A percentile compares a stretch with the other conserved stretches of the same genome.
Conservation (phyloP, 2,888 invertebrate species). For the Deilephila elpenor region DNA sequence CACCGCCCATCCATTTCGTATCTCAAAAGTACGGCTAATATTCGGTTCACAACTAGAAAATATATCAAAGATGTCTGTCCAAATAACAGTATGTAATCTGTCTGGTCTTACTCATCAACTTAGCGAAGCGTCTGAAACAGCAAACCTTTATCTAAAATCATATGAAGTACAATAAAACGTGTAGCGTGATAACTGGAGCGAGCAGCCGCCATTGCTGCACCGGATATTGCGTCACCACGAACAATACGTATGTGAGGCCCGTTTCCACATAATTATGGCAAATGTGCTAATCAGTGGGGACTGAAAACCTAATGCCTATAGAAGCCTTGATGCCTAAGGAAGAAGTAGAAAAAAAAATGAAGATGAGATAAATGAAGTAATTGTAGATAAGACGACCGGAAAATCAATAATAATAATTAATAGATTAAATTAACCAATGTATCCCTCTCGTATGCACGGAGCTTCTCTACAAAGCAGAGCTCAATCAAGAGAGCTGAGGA, state of each 20-base stretch:
- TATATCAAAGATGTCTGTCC: neutral
- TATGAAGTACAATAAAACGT: conserved; percentile 19
- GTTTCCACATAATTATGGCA: conserved; percentile 25
- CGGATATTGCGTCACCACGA: conserved; percentile 42
- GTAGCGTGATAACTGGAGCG: conserved; percentile 32
- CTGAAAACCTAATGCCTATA: neutral
- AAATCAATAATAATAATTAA: too few species aligned
- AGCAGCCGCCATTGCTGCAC: conserved; percentile 25
- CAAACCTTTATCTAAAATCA: conserved; percentile 18
- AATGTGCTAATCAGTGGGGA: neutral
- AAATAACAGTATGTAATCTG: neutral
- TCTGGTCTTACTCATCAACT: conserved; percentile 4
- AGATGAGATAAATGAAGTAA: neutral
- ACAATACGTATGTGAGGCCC: conserved; percentile 21
- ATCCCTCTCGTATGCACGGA: too few species aligned
- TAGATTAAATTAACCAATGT: too few species aligned
- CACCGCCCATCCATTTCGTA: too few species aligned
- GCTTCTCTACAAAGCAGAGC: too few species aligned
- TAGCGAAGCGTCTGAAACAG: neutral
- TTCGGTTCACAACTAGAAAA: too few species aligned
- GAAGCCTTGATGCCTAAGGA: neutral
- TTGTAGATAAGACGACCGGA: too few species aligned
- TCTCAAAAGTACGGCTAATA: too few species aligned
- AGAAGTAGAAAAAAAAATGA: neutral
- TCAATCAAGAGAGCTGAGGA: too few species aligned